Evolutionary conservation across 2,113 vertebrate species (phyloP).

Genomic region (Xenotilapia flavipinnis): DNA sequence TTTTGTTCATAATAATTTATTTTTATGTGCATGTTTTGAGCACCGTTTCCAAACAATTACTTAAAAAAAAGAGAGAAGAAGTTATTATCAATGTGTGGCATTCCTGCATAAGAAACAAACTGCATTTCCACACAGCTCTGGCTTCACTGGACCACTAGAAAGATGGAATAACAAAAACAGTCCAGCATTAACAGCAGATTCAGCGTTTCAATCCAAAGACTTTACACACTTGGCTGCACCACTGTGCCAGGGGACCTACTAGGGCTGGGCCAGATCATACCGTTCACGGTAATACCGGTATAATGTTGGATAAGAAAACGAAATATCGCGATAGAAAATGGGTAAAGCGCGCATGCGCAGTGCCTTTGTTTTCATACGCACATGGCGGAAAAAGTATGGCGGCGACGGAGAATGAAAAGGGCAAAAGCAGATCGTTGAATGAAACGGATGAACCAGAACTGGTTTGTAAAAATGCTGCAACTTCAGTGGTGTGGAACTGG

Average conservation of each 20-base stretch:
- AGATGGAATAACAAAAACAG: background rate
- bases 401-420: rapidly evolving
- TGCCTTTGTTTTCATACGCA: no score
- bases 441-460: rapidly evolving
- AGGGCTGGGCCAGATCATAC: no score
- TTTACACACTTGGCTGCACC: background rate
- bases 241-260: background rate
- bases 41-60: background rate
- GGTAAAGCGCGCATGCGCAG: rapidly evolving
- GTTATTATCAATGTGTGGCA: background rate
- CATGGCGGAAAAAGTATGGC: background rate
- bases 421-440: rapidly evolving
- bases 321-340: no score
- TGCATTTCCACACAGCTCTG: background rate
- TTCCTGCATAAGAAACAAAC: background rate
- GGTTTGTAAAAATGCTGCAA: background rate
- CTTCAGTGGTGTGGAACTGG: background rate
- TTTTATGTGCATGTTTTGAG: background rate
- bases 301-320: rapidly evolving
- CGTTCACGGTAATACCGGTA: no score
- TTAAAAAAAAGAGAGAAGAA: background rate
- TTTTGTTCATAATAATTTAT: background rate
- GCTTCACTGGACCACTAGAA: background rate
- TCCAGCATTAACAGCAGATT: background rate
- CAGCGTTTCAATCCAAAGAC: background rate